Conservation (phyloP, 1,140 invertebrate genomes). For the Scaptomyza graminum region DNA sequence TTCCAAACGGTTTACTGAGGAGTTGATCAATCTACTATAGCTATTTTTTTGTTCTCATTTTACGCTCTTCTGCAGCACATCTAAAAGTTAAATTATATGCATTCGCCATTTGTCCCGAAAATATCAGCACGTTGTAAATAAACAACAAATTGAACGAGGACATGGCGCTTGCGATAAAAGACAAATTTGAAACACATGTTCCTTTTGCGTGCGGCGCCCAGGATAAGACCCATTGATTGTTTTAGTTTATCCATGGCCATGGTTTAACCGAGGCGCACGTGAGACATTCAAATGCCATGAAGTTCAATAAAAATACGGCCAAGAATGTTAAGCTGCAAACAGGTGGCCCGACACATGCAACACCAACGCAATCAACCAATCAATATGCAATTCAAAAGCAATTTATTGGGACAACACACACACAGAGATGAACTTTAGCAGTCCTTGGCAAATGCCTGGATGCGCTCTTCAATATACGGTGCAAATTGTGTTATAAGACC, state of each 20-base stretch:
- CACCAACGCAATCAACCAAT: conserved; percentile 9
- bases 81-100: not conserved
- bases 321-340: conserved; percentile 5
- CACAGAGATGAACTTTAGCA: not conserved
- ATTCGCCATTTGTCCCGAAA: not conserved
- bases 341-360: conserved; percentile 1
- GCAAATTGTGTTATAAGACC: conserved; percentile 32
- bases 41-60: too few relatives aligned
- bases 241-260: conserved; percentile 6
- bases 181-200: not conserved
- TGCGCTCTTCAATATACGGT: conserved; percentile 36
- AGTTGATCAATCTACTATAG: too few relatives aligned
- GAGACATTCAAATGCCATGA: conserved; percentile 36
- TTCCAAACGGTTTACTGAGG: too few relatives aligned
- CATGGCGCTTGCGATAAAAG: not conserved
- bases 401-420: conserved; percentile 33
- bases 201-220: not conserved
- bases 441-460: conserved; percentile 20
- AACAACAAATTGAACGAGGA: not conserved
- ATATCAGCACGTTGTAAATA: conserved; percentile 27
- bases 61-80: not conserved
- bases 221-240: conserved; percentile 1
- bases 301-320: conserved; percentile 31
- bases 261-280: not conserved
- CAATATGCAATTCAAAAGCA: conserved; percentile 36